A percentile compares a stretch with the other conserved stretches of the same genome.
Evolutionary conservation across 2,888 invertebrate species (phyloP).

Genomic region (Sclerodermus sp.): DNA sequence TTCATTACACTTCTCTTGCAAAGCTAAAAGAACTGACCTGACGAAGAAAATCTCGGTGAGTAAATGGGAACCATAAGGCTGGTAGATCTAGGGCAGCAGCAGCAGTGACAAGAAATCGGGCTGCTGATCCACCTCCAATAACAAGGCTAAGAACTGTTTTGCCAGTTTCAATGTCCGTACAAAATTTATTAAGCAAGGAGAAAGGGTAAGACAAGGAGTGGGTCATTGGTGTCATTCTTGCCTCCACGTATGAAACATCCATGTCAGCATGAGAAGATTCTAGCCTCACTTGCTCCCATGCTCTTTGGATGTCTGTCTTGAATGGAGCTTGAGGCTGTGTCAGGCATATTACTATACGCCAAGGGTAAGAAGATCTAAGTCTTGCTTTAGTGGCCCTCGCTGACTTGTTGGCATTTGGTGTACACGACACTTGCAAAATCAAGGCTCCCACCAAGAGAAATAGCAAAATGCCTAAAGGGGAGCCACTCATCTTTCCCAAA

Average conservation of each 20-base stretch:
- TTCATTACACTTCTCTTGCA: background rate
- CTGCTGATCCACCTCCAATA: constrained; percentile 52
- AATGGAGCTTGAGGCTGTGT: constrained; percentile 46
- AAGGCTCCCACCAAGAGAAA: constrained; percentile 38
- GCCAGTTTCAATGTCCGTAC: constrained; percentile 47
- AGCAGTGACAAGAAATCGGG: constrained; percentile 52
- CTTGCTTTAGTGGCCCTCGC: constrained; percentile 38
- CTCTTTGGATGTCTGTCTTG: constrained; percentile 47
- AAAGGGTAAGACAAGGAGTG: constrained; percentile 46
- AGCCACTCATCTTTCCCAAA: constrained; percentile 41
- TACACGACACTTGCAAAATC: constrained; percentile 28
- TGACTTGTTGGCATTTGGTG: constrained; percentile 35
- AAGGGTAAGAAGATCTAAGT: constrained; percentile 33
- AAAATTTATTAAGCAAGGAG: constrained; percentile 48
- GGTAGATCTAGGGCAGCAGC: constrained; percentile 50
- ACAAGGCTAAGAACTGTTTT: constrained; percentile 47
- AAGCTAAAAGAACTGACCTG: constrained; percentile 37
- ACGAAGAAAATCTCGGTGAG: constrained; percentile 50
- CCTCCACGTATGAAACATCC: constrained; percentile 50
- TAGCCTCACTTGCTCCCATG: constrained; percentile 51
- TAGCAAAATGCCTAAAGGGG: constrained; percentile 32
- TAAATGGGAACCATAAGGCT: constrained; percentile 52
- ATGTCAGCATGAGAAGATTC: constrained; percentile 47
- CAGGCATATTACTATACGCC: constrained; percentile 50
- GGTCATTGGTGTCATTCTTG: constrained; percentile 34